phyloP scores from a whole-genome alignment of 2,888 invertebrate genomes.

The Hetaerina titia region DNA sequence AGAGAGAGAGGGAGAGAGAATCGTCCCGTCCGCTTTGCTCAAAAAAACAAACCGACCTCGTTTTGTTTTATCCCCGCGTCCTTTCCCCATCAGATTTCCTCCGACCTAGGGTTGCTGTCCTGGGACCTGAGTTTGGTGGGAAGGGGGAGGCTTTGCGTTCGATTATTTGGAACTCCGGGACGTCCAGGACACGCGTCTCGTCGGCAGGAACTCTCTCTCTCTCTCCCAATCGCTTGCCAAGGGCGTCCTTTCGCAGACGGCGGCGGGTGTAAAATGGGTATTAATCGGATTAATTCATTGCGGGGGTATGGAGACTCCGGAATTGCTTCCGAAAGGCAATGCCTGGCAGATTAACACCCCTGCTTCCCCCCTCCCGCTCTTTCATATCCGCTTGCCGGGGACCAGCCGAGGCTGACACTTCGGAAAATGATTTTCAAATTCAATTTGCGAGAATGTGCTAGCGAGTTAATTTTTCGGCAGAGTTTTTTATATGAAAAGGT shows the following conservation, averaged over 20 bases:
- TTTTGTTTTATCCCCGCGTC: background rate
- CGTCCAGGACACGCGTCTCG: constrained; percentile 1
- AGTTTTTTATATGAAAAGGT: background rate
- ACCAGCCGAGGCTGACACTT: background rate
- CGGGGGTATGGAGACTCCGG: background rate
- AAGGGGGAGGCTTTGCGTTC: background rate
- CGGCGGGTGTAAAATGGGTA: background rate
- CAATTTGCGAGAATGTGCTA: constrained; percentile 9
- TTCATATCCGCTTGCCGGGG: constrained; percentile 7
- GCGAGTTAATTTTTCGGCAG: background rate
- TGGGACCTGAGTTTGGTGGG: too few species aligned
- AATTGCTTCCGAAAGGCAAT: constrained; percentile 16
- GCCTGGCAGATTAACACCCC: background rate
- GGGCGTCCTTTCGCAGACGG: background rate
- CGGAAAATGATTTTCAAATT: background rate
- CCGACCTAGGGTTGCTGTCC: background rate
- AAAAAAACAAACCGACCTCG: background rate
- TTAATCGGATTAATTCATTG: constrained; percentile 32
- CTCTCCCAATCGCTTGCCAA: background rate
- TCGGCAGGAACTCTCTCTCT: background rate
- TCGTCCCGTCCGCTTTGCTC: too few species aligned
- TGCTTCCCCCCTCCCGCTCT: background rate
- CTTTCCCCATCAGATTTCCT: background rate
- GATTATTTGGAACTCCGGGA: background rate
- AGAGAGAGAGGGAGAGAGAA: background rate